Evolutionary conservation across 2,888 invertebrate species (phyloP).

Genomic region (Campoplex nolae): DNA sequence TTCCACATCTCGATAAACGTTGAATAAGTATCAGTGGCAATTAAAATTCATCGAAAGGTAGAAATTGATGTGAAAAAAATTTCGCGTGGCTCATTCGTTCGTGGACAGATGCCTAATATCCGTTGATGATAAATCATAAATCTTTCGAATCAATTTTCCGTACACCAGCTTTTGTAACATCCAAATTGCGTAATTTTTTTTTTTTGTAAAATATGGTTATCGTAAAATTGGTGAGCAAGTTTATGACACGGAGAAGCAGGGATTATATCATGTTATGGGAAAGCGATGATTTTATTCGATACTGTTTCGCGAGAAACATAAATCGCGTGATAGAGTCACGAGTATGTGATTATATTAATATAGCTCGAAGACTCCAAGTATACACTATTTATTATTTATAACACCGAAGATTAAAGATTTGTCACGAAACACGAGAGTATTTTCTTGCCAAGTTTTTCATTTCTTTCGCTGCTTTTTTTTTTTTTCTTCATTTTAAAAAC

Average conservation of each 20-base stretch:
- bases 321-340: constrained; percentile 11
- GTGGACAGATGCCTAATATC: neutral
- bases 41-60: neutral
- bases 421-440: constrained; percentile 5
- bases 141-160: neutral
- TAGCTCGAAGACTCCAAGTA: neutral
- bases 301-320: neutral
- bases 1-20: neutral
- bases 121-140: neutral
- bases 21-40: neutral
- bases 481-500: constrained; percentile 5
- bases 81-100: neutral
- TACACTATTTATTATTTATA: constrained; percentile 11
- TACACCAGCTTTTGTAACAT: neutral
- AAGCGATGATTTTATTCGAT: neutral
- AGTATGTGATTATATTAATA: constrained; percentile 8
- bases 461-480: neutral
- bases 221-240: neutral
- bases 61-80: neutral
- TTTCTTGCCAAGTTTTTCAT: constrained; percentile 1
- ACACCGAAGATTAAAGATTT: constrained; percentile 11
- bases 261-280: neutral
- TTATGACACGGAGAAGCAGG: neutral
- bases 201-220: neutral
- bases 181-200: neutral